Percentiles rank a stretch among this genome's conserved stretches.
These are phyloP conservation scores for Cervus canadensis DNA, from an alignment of 2,113 vertebrate species.

Conservation along the genomic window DNA sequence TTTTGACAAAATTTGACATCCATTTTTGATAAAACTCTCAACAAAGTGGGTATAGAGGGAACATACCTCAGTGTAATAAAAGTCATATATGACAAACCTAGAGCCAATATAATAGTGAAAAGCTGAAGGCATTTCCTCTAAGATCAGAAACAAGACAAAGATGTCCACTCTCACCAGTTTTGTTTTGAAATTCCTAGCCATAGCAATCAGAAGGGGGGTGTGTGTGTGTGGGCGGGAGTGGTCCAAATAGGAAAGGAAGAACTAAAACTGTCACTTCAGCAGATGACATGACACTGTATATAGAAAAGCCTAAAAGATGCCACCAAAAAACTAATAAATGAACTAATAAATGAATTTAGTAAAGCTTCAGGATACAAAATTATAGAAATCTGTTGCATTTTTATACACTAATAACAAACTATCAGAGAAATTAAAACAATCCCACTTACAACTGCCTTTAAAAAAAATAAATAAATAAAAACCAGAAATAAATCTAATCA, in stretches of 20 bases:
- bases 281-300: not conserved
- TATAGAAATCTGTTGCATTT: not conserved
- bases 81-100: not conserved
- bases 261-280: not conserved
- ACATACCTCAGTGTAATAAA: not conserved
- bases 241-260: not conserved
- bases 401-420: not conserved
- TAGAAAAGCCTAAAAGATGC: not conserved
- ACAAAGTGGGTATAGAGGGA: not conserved
- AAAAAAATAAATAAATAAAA: not conserved
- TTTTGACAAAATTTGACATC: not conserved
- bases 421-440: not conserved
- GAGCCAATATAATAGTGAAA: not conserved
- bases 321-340: not conserved
- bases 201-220: not conserved
- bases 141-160: not conserved
- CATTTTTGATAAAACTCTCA: not conserved
- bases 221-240: no score
- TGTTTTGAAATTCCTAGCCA: not conserved
- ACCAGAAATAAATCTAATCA: not conserved
- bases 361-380: not conserved
- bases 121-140: not conserved
- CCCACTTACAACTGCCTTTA: not conserved
- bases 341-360: not conserved
- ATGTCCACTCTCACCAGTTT: not conserved